phyloP scores from a whole-genome alignment of 2,888 invertebrate species.

The Zele albiditarsus region DNA sequence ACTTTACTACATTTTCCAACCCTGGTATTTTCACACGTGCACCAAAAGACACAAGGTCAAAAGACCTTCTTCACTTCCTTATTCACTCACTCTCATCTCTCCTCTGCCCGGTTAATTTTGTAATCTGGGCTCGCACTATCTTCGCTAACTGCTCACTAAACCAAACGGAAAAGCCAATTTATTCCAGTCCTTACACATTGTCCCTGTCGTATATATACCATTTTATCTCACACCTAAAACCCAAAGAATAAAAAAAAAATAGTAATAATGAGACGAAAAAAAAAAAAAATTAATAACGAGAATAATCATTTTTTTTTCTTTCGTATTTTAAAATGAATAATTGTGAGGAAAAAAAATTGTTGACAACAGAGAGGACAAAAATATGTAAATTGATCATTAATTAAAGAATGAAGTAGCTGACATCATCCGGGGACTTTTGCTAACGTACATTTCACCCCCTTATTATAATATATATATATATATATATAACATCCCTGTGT shows the following conservation, averaged over 20 bases:
- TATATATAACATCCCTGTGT: constrained; percentile 42
- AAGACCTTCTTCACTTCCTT: constrained; percentile 29
- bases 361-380: neutral
- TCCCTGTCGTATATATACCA: constrained; percentile 40
- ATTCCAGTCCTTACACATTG: constrained; percentile 64
- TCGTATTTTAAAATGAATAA: constrained; percentile 5
- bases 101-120: constrained; percentile 64
- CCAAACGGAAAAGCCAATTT: constrained; percentile 47
- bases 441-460: constrained; percentile 42
- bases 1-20: constrained; percentile 15
- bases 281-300: no score
- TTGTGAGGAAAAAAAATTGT: neutral
- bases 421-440: constrained; percentile 48
- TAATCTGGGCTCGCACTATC: constrained; percentile 66
- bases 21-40: constrained; percentile 55
- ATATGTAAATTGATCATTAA: constrained; percentile 66
- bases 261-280: neutral
- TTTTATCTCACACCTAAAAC: constrained; percentile 11
- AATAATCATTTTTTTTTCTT: no score
- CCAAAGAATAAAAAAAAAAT: neutral
- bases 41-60: constrained; percentile 40
- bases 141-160: constrained; percentile 69
- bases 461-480: constrained; percentile 3
- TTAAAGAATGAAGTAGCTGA: constrained; percentile 65
- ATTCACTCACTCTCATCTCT: constrained; percentile 35